phyloP scores from a whole-genome alignment of 2,888 invertebrate genomes.

The Calliscelio sp. region DNA sequence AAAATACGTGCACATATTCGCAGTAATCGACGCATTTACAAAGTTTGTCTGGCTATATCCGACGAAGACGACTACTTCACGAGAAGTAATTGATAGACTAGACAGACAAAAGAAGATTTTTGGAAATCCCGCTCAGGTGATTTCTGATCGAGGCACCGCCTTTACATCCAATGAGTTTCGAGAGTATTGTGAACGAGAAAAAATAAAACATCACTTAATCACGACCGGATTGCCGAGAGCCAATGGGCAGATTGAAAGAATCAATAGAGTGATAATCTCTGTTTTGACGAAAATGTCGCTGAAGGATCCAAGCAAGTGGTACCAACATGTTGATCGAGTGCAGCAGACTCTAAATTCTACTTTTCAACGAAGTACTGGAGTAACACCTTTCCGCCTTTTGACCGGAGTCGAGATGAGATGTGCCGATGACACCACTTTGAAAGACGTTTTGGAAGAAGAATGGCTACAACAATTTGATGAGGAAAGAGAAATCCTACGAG shows the following conservation, averaged over 20 bases:
- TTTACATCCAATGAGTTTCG: not conserved
- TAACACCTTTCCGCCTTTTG: slow-evolving; percentile 43
- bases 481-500: not conserved
- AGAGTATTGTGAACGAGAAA: not conserved
- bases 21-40: not conserved
- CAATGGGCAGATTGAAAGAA: slow-evolving; percentile 73
- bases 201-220: not conserved
- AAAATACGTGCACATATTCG: not conserved
- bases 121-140: not conserved
- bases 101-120: not conserved
- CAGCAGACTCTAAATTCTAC: slow-evolving; percentile 78
- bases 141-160: not conserved
- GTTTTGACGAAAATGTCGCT: slow-evolving; percentile 80
- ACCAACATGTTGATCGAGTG: slow-evolving; percentile 72
- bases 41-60: not conserved
- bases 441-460: slow-evolving; percentile 2
- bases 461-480: not conserved
- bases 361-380: slow-evolving; percentile 73
- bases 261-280: slow-evolving; percentile 77
- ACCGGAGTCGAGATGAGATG: slow-evolving; percentile 32
- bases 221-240: not conserved
- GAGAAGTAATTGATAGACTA: not conserved
- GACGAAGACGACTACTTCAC: not conserved
- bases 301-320: slow-evolving; percentile 78
- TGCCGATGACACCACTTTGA: not conserved